A percentile compares a stretch with the other conserved stretches of the same genome.
Evolutionary conservation across 2,888 invertebrate species (phyloP).

Genomic region (Torymus aiolomorphi): DNA sequence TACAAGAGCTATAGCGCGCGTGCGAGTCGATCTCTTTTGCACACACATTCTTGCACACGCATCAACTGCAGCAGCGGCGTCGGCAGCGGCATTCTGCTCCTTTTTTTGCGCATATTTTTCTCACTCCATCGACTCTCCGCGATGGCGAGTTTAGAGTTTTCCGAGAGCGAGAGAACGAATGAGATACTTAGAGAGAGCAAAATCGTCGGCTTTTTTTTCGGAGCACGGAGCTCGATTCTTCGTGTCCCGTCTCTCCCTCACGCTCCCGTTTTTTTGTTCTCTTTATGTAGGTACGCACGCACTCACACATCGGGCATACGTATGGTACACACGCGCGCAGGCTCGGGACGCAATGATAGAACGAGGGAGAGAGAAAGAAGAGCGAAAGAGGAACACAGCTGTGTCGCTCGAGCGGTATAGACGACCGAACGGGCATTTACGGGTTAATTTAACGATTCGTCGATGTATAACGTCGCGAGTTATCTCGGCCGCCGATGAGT

Average conservation of each 20-base stretch:
- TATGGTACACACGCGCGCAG: constrained; percentile 23
- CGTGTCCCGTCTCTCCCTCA: constrained; percentile 6
- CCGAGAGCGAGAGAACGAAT: constrained; percentile 8
- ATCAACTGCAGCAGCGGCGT: no score
- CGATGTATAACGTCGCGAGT: neutral
- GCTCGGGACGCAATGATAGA: constrained; percentile 21
- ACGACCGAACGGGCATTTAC: neutral
- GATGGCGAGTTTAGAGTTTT: constrained; percentile 27
- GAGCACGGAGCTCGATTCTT: constrained; percentile 1
- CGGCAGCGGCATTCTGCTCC: constrained; percentile 10
- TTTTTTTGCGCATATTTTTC: constrained; percentile 15
- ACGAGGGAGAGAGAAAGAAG: constrained; percentile 5
- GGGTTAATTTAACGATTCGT: constrained; percentile 27
- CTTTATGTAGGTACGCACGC: constrained; percentile 26
- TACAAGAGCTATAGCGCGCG: constrained; percentile 19
- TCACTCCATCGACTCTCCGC: constrained; percentile 24
- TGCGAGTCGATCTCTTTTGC: constrained; percentile 51
- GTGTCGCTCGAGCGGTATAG: neutral
- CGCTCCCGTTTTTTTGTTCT: constrained; percentile 49
- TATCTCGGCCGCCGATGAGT: neutral
- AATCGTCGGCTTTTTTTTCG: constrained; percentile 40
- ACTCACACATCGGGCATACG: neutral
- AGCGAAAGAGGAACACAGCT: constrained; percentile 13
- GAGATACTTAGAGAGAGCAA: constrained; percentile 17
- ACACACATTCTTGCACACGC: neutral